Base-by-base conservation (phyloP, 2,797 vertebrate species). In the Zalophus californianus region DNA sequence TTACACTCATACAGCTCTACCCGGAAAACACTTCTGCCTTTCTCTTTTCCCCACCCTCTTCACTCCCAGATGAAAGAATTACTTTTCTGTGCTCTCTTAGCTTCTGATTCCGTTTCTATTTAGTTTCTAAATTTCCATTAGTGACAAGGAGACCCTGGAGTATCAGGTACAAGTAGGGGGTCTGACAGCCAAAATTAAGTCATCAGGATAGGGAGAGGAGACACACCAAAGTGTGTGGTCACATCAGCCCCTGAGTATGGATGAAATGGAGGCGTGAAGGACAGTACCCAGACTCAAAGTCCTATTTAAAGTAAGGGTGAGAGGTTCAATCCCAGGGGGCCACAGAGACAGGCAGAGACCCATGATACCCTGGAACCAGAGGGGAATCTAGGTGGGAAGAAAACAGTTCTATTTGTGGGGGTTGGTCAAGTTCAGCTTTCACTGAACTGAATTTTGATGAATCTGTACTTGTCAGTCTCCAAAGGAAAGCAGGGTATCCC, bases 161-260 rank as follows among this genome's bases (percentile, higher is more conserved):
- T 86, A 10, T 82, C 35, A 89, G 70, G 87, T 58, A 82, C n/a
- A 89, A 62, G 23, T 29, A 23, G 9, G 12, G 56, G 2, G 9
- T 25, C 21, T 68, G 5, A 87, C 93, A 94, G 38, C 18, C 56
- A 77, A 94, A 96, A 86, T 84, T 44, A 62, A 62, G 48, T 75
- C n/a, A 58, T 52, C 15, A 8, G 9, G 3, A 52, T 64, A 29
- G 64, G 48, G 8, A 85, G 2, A 13, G 52, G 27, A 85, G 60
- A 75, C 5, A 86, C 73, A 60, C 13, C 12, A 64, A 27, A 62
- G 12, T 83, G 2, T 89, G 10, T 72, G 66, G 10, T 32, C 15
- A 41, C 32, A 15, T 16, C 18, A 60, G 29, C 29, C 54, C 32
- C 14, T 29, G 10, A 73, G 29, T 13, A 2, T 73, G 50, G 50